These are phyloP conservation scores for Therioaphis trifolii DNA, from an alignment of 2,888 invertebrate species.

Conservation along the genomic window DNA sequence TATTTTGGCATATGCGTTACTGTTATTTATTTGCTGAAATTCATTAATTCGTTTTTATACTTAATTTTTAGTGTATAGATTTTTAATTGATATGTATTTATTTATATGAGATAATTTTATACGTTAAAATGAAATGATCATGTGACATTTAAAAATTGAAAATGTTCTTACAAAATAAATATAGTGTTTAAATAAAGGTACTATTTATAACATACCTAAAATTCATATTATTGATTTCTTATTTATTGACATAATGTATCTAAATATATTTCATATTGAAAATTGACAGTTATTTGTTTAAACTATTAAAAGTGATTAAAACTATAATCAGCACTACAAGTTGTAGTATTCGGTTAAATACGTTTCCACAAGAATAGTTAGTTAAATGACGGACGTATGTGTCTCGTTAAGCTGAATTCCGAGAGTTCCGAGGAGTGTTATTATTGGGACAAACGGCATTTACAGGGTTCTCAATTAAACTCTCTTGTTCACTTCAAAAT, in stretches of 20 bases:
- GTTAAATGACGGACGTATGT: not conserved
- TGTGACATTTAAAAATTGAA: no score
- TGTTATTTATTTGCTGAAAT: no score
- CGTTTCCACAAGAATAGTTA: not conserved
- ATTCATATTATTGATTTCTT: no score
- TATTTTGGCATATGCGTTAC: no score
- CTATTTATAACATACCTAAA: no score
- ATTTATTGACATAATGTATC: not conserved
- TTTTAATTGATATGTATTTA: not conserved
- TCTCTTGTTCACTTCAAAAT: constrained; percentile 37
- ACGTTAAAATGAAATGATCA: no score
- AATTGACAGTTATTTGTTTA: not conserved
- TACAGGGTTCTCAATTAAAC: constrained; percentile 30
- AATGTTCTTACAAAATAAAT: no score
- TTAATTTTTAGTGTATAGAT: not conserved
- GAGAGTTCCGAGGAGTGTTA: not conserved
- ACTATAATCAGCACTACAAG: not conserved
- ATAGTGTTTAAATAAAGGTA: no score
- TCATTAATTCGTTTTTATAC: no score
- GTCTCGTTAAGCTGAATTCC: constrained; percentile 12
- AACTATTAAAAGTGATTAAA: not conserved
- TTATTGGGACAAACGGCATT: not conserved
- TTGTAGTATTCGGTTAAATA: not conserved
- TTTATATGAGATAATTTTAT: no score
- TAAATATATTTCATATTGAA: no score